These are phyloP conservation scores for Lottia scabra DNA, from an alignment of 2,888 invertebrate genomes.

Conservation along the genomic window DNA sequence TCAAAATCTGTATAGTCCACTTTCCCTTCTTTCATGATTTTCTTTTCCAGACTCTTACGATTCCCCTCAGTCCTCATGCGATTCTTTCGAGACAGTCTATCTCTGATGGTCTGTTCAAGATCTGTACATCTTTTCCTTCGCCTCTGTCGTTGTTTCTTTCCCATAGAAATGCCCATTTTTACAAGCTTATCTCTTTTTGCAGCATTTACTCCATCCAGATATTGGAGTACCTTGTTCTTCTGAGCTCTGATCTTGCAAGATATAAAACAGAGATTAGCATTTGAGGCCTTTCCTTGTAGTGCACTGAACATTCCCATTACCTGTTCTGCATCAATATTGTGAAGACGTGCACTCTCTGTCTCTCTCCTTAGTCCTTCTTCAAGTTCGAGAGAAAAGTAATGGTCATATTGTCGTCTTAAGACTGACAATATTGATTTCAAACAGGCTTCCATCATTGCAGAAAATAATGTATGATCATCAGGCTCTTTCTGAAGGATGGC, in stretches of 20 bases:
- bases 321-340: constrained; percentile 33
- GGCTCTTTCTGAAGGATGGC: too few relatives aligned
- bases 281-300: constrained; percentile 16
- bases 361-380: constrained; percentile 6
- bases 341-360: constrained; percentile 17
- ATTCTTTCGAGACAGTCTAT: too few relatives aligned
- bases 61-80: background rate
- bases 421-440: background rate
- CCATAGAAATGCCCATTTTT: background rate
- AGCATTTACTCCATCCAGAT: background rate
- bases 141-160: background rate
- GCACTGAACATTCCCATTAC: constrained; percentile 30
- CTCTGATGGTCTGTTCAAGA: too few relatives aligned
- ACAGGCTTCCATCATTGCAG: background rate
- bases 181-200: background rate
- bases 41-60: background rate
- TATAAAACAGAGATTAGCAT: constrained; percentile 25
- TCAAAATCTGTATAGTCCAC: background rate
- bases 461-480: too few relatives aligned
- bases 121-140: too few relatives aligned
- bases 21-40: background rate
- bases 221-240: constrained; percentile 6
- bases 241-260: constrained; percentile 21
- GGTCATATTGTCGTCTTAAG: background rate
- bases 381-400: constrained; percentile 5